Conservation (phyloP, 2,888 invertebrate species). For the Nudaria mundana region DNA sequence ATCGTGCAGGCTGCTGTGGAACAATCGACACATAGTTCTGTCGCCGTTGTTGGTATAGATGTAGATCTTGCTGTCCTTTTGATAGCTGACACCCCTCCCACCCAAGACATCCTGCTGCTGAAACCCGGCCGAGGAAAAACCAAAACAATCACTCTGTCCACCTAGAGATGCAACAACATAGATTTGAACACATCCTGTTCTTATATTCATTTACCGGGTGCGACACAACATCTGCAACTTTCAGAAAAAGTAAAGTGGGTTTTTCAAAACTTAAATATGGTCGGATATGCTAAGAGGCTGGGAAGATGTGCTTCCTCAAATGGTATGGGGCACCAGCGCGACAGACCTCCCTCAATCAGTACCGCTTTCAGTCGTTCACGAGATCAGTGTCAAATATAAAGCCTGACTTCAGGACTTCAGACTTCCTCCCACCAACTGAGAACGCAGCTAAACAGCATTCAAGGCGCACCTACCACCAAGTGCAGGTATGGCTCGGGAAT, state of each 20-base stretch:
- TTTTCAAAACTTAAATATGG: background rate
- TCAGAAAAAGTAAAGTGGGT: background rate
- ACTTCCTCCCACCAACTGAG: conserved; percentile 8
- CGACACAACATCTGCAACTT: too few relatives aligned
- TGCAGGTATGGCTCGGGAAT: conserved; percentile 2
- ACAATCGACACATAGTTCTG: background rate
- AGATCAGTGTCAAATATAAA: conserved; percentile 6
- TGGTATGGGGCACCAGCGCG: background rate
- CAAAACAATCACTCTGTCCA: too few relatives aligned
- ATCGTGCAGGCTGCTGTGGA: background rate
- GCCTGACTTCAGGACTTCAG: conserved; percentile 5
- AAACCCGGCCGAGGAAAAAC: too few relatives aligned
- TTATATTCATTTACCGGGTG: background rate
- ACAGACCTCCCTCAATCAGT: background rate
- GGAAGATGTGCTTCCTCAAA: background rate
- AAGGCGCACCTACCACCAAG: too few relatives aligned
- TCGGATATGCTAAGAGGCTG: background rate
- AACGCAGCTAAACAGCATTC: background rate
- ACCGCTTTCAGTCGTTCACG: background rate
- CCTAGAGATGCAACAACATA: too few relatives aligned
- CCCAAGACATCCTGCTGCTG: too few relatives aligned
- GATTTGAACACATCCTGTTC: too few relatives aligned
- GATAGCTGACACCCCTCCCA: background rate
- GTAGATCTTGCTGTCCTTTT: background rate
- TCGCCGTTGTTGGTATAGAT: background rate